These are phyloP conservation scores for Oedothorax gibbosus DNA, from an alignment of 1,140 invertebrate genomes.

Conservation along the genomic window DNA sequence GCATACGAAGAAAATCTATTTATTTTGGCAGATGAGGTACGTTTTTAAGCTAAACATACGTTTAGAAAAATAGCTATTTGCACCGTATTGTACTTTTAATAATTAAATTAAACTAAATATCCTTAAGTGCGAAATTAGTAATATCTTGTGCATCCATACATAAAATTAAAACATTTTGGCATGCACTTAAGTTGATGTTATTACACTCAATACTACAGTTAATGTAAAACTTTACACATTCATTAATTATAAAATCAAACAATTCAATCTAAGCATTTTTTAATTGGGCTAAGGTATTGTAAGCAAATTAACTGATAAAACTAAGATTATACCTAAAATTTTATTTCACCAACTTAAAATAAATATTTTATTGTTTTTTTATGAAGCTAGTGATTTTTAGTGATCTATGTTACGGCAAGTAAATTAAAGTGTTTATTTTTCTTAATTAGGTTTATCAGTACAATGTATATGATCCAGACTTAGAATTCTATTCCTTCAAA, in stretches of 20 bases:
- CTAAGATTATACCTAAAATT: background rate
- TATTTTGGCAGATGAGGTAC: conserved; percentile 94
- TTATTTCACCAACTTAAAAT: background rate
- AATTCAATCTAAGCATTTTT: too few relatives aligned
- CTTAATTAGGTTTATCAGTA: conserved; percentile 82
- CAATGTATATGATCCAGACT: conserved; percentile 91
- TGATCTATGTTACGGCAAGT: background rate
- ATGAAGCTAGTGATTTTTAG: background rate
- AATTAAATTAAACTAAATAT: too few relatives aligned
- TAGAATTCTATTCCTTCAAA: conserved; percentile 94
- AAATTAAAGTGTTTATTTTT: background rate
- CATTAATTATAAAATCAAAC: too few relatives aligned
- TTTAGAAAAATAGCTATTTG: background rate
- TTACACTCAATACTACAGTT: too few relatives aligned
- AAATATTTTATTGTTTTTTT: background rate
- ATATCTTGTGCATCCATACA: too few relatives aligned
- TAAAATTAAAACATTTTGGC: too few relatives aligned
- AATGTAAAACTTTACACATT: too few relatives aligned
- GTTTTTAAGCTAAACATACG: background rate
- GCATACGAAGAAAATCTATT: conserved; percentile 88
- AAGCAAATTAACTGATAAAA: background rate
- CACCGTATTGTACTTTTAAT: too few relatives aligned
- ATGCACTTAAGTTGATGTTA: too few relatives aligned
- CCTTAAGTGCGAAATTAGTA: too few relatives aligned
- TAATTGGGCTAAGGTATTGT: too few relatives aligned